A percentile compares a stretch with the other conserved stretches of the same genome.
Conservation (phyloP, 2,888 invertebrate genomes). For the Rhimphoctona megacephalus region DNA sequence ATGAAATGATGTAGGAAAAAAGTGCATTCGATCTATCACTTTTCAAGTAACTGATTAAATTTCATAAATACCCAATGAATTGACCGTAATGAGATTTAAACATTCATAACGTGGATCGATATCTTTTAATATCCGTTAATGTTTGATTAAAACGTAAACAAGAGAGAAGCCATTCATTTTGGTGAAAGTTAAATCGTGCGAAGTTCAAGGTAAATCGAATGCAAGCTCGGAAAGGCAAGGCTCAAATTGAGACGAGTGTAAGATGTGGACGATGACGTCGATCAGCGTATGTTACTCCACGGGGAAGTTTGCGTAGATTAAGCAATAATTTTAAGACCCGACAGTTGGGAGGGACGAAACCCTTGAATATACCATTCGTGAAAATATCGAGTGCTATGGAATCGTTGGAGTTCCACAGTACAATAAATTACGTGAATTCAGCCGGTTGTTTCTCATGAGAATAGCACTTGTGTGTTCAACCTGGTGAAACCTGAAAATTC, state of each 20-base stretch:
- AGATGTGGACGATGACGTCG: constrained; percentile 31
- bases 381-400: constrained; percentile 32
- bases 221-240: background rate
- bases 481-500: constrained; percentile 50
- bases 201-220: constrained; percentile 19
- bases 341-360: constrained; percentile 24
- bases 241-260: constrained; percentile 50
- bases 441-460: constrained; percentile 28
- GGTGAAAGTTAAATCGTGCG: background rate
- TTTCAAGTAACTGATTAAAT: background rate
- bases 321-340: constrained; percentile 48
- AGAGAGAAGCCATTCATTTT: constrained; percentile 1
- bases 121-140: background rate
- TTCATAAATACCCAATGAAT: background rate
- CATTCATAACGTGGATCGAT: background rate
- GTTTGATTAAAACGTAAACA: background rate
- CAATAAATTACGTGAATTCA: constrained; percentile 41
- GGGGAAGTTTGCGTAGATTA: constrained; percentile 33
- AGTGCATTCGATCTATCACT: background rate
- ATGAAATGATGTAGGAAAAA: background rate
- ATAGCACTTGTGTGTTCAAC: constrained; percentile 28
- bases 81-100: background rate
- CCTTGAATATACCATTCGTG: constrained; percentile 4
- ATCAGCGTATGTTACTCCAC: constrained; percentile 25
- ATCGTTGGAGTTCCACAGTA: constrained; percentile 22